Evolutionary conservation across 2,888 invertebrate species (phyloP), one percentile per base, ranked within the genome.

Genomic region (Acanthosepion esculentum): DNA sequence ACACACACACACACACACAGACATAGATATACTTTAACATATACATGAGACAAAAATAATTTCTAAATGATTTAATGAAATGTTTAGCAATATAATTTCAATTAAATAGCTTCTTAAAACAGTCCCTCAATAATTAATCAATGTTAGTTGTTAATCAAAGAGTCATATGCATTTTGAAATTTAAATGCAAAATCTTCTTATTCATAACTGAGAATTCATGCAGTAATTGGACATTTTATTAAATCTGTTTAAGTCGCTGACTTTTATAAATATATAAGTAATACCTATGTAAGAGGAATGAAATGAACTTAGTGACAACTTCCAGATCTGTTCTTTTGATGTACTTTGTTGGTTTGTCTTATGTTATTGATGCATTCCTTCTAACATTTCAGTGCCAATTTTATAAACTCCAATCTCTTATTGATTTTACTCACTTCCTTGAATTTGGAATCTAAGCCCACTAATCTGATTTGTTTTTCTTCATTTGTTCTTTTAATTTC

Each of bases 351-450:
- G n/a, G 78, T 78, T 78, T 78, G 78, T 78, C 15, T 10, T 78
- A n/a, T 78, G n/a, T 78, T 78, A 78, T 78, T 78, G n/a, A 78
- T 78, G 78, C 78, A n/a, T 78, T 78, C 78, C 78, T 78, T 78
- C 78, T 78, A 78, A 78, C 78, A 78, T 78, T 78, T 78, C 78
- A 78, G 78, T 78, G 78, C 78, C 78, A 78, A 78, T 78, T 78
- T 12, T 78, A n/a, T 78, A 33, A n/a, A n/a, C n/a, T 33, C n/a
- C 10, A 78, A 78, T 78, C n/a, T 29, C 33, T n/a, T n/a, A n/a
- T 78, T 78, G 78, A 78, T 78, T 41, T 50, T 33, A 78, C 78
- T 78, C 18, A 78, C 78, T n/a, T 78, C n/a, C 33, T 78, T n/a
- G 1, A 23, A 33, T 78, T 78, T n/a, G n/a, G 10, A n/a, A n/a